phyloP scores from a whole-genome alignment of 2,888 invertebrate species.

The Arrhopalites spinosus region DNA sequence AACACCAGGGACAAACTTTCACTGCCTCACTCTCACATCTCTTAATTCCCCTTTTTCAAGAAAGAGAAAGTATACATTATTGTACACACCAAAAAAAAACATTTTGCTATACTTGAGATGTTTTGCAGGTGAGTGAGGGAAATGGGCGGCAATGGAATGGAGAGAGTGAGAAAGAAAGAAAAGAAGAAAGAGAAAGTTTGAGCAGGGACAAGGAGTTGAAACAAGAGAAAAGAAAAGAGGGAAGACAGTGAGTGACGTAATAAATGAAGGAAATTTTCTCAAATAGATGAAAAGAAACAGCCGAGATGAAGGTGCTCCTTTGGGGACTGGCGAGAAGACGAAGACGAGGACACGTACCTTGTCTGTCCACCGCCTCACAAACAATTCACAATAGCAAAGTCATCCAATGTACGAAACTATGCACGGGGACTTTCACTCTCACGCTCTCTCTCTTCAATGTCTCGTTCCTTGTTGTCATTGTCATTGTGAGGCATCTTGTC shows the following conservation, averaged over 20 bases:
- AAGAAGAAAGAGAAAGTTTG: not conserved
- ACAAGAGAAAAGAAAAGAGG: not conserved
- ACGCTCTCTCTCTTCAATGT: too few species aligned
- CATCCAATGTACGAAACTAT: too few species aligned
- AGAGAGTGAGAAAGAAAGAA: not conserved
- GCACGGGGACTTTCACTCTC: too few species aligned
- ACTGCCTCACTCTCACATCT: not conserved
- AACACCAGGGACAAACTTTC: not conserved
- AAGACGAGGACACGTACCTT: slow-evolving; percentile 5
- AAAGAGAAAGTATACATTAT: not conserved
- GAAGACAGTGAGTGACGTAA: slow-evolving; percentile 5
- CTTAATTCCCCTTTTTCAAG: not conserved
- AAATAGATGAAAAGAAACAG: slow-evolving; percentile 31
- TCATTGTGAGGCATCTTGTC: too few species aligned
- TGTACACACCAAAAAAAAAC: not conserved
- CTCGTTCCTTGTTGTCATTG: too few species aligned
- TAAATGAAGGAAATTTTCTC: slow-evolving; percentile 33
- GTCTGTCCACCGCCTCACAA: slow-evolving; percentile 15
- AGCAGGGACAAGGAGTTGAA: not conserved
- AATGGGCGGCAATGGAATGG: not conserved
- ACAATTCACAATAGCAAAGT: slow-evolving; percentile 9
- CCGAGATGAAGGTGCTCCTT: slow-evolving; percentile 27
- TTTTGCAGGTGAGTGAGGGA: too few species aligned
- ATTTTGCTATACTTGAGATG: too few species aligned
- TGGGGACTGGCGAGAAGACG: slow-evolving; percentile 18